phyloP scores from a whole-genome alignment of 2,888 invertebrate species.

The Merodon equestris region DNA sequence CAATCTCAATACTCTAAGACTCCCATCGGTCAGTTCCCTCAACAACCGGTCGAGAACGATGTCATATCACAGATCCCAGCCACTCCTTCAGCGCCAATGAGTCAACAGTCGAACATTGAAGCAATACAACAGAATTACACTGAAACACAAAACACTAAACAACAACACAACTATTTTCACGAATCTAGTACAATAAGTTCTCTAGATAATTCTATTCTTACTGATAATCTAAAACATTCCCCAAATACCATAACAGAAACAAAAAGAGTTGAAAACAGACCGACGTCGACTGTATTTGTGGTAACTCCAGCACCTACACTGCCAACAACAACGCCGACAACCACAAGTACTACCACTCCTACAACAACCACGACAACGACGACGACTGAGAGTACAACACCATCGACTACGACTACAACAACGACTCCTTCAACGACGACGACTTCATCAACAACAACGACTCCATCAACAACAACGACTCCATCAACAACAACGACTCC shows the following conservation, averaged over 20 bases:
- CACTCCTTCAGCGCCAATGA: slow-evolving; percentile 32
- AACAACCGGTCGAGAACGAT: slow-evolving; percentile 12
- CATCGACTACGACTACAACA: slow-evolving; percentile 21
- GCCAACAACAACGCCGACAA: slow-evolving; percentile 69
- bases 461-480: slow-evolving; percentile 31
- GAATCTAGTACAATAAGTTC: slow-evolving; percentile 62
- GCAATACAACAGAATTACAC: slow-evolving; percentile 48
- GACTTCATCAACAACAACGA: slow-evolving; percentile 32
- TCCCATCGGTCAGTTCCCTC: slow-evolving; percentile 30
- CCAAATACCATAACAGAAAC: slow-evolving; percentile 63
- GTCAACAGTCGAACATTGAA: slow-evolving; percentile 17
- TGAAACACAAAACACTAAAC: slow-evolving; percentile 62
- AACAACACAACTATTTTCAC: slow-evolving; percentile 57
- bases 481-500: slow-evolving; percentile 59
- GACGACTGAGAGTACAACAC: slow-evolving; percentile 59
- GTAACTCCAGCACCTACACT: slow-evolving; percentile 35
- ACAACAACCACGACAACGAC: slow-evolving; percentile 75
- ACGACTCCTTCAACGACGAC: slow-evolving; percentile 32
- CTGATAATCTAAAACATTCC: slow-evolving; percentile 66
- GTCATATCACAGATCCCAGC: slow-evolving; percentile 33
- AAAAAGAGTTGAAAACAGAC: slow-evolving; percentile 52
- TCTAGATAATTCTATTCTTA: slow-evolving; percentile 53
- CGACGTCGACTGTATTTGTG: slow-evolving; percentile 55
- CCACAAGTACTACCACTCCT: slow-evolving; percentile 74
- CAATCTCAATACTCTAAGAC: slow-evolving; percentile 21